Evolutionary conservation across 35 echinoderm and acorn worm species (phyloP).

Genomic region (Ophiothrix spiculata): DNA sequence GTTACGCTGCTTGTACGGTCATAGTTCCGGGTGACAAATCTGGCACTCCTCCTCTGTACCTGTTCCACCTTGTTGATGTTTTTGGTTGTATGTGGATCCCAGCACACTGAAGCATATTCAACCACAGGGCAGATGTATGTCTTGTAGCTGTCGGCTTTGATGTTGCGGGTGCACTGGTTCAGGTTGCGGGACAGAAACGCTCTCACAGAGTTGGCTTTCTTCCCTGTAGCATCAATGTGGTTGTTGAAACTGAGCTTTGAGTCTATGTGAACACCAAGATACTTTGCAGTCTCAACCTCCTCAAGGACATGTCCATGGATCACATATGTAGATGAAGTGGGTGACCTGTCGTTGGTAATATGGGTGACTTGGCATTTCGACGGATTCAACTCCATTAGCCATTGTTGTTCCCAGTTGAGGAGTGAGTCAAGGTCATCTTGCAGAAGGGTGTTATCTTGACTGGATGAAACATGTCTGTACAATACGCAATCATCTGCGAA

Average conservation of each 20-base stretch:
- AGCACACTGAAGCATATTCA: constrained; percentile 10
- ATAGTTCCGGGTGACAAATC: no score
- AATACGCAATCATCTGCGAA: constrained; percentile 39
- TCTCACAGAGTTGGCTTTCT: background rate
- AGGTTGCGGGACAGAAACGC: constrained; percentile 10
- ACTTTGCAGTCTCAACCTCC: constrained; percentile 23
- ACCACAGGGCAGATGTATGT: background rate
- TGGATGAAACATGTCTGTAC: background rate
- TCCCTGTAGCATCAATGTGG: background rate
- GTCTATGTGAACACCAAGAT: constrained; percentile 27
- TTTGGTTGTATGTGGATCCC: constrained; percentile 29
- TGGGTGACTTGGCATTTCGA: constrained; percentile 31
- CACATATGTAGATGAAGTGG: background rate
- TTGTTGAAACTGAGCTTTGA: constrained; percentile 17
- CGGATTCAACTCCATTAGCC: constrained; percentile 46
- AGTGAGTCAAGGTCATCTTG: constrained; percentile 29
- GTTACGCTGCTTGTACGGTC: no score
- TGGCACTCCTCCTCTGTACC: no score
- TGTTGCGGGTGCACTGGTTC: background rate
- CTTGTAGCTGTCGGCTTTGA: background rate
- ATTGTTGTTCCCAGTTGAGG: constrained; percentile 8
- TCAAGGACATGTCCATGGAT: background rate
- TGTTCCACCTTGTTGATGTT: no score
- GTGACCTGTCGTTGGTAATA: background rate
- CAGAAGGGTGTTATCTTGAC: background rate